Base-by-base conservation (phyloP, 2,888 invertebrate genomes). In the Eupithecia subfuscata region DNA sequence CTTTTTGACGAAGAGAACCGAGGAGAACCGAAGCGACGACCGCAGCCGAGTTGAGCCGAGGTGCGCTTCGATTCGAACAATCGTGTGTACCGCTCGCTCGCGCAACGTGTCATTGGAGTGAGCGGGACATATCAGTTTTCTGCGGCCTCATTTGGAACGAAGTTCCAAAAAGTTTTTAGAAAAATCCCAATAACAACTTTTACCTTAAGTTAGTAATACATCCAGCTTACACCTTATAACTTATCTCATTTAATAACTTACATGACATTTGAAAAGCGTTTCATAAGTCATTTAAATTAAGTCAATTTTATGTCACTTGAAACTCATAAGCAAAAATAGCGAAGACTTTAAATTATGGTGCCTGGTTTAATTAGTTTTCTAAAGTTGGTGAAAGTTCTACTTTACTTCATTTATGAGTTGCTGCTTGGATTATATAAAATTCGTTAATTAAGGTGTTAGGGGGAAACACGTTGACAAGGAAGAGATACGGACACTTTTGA, bases 251-350 rank as follows among this genome's bases (percentile, higher is more conserved):
- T 16, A 18, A 45, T 18, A 45, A 18, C 43, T 22, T 25, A 60
- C 22, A 56, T 56, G 22, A 22, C 22, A 56, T 56, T 52, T 34
- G 34, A 34, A 64, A 64, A 18, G 34, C 64, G 12, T 40, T 40
- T 67, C 37, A 22, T 37, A 37, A 65, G 34, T 65, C 34, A 65
- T 67, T 67, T 18, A 67, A 67, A 67, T 67, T 34, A 40, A 67
- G 34, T 67, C 12, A 60, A 60, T 67, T 40, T 67, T 37, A 67
- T 67, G 65, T 37, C 40, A 37, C 6, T 67, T 48, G 12, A 7
- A 65, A 64, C 64, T 67, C 37, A 67, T 37, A 37, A 34, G 48
- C 67, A 56, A 73, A 73, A 60, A 43, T 69, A 69, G 45, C 34
- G 16, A 43, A 43, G 40, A 75, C 43, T 70, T 67, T 67, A 37